Percentiles rank a stretch among this genome's conserved stretches.
Conservation (phyloP, 2,113 vertebrate species). For the Argyrosomus japonicus region DNA sequence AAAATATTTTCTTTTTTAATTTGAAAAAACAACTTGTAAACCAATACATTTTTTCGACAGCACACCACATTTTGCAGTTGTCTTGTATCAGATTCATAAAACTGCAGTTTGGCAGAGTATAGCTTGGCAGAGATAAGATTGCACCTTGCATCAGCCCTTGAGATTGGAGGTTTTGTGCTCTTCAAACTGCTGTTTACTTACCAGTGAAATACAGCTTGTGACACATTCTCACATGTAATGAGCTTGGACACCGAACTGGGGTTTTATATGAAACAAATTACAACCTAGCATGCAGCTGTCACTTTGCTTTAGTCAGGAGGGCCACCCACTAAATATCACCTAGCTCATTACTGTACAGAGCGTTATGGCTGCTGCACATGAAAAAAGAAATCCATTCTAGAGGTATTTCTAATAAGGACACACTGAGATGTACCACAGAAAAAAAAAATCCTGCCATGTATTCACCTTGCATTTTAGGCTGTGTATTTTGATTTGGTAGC, state of each 20-base stretch:
- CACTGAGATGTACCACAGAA: constrained; percentile 5
- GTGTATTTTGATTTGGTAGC: constrained; percentile 8
- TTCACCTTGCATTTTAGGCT: constrained; percentile 1
- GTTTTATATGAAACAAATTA: constrained; percentile 81
- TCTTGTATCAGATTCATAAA: constrained; percentile 7
- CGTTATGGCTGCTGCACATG: constrained; percentile 53
- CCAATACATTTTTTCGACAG: background rate
- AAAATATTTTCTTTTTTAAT: background rate
- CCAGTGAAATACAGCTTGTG: constrained; percentile 57
- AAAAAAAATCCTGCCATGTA: background rate
- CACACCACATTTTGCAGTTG: background rate
- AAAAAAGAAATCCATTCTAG: constrained; percentile 39
- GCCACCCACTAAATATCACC: constrained; percentile 81
- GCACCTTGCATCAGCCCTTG: constrained; percentile 35
- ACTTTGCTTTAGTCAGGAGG: constrained; percentile 75
- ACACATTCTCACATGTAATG: constrained; percentile 74
- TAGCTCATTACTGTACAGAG: constrained; percentile 70
- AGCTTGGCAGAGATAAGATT: constrained; percentile 26
- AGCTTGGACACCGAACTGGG: constrained; percentile 72
- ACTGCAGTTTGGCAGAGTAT: background rate
- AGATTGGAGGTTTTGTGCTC: constrained; percentile 36
- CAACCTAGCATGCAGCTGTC: constrained; percentile 80
- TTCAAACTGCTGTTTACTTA: constrained; percentile 61
- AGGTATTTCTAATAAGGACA: constrained; percentile 39
- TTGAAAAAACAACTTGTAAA: background rate